Base-by-base conservation (phyloP, 2,888 invertebrate species). In the Deroplatys truncata region DNA sequence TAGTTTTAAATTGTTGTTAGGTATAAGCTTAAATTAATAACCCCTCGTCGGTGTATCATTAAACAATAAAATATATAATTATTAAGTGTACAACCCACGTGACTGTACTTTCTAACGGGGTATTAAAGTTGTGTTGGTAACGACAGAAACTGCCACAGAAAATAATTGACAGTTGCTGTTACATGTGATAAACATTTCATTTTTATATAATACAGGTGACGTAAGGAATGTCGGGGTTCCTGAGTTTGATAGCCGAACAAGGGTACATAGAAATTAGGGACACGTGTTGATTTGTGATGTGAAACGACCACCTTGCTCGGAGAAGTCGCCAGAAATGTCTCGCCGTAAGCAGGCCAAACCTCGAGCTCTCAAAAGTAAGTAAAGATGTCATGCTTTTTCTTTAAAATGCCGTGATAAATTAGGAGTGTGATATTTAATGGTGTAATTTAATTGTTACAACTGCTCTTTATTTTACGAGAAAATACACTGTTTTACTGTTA, bases 341-440 rank as follows among this genome's bases (percentile, higher is more conserved):
- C 95, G 96, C 92, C 94, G 96, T 92, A 96, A 96, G 93, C 96
- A 96, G 93, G 96, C 96, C 85, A 96, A 96, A 92, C 96, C 96
- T 91, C 94, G 96, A 92, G 95, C 96, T 91, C 94, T 96, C 91
- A 96, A 96, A 94, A 95, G 96, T 96, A 94, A 96, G 96, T 95
- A 91, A 4, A 43, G 0, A 43, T 43, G 1, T 10, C 15, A 20
- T 56, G 1, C 7, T 72, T 72, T 25, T 56, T 56, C 56, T 56
- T 43, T 43, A 10, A 13, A 72, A 72, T 43, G 13, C 43, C 56
- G 20, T 9, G 56, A 72, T 72, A 72, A 20, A 20, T 72, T 16
- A 56, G 16, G 56, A 20, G 7, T 72, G 56, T 20, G 20, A 72
- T 0, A 20, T 43, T 25, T 16, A 72, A 5, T 72, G 56, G 16